These are phyloP conservation scores for Rhynchophorus ferrugineus DNA, from an alignment of 1,140 invertebrate species.

Conservation along the genomic window DNA sequence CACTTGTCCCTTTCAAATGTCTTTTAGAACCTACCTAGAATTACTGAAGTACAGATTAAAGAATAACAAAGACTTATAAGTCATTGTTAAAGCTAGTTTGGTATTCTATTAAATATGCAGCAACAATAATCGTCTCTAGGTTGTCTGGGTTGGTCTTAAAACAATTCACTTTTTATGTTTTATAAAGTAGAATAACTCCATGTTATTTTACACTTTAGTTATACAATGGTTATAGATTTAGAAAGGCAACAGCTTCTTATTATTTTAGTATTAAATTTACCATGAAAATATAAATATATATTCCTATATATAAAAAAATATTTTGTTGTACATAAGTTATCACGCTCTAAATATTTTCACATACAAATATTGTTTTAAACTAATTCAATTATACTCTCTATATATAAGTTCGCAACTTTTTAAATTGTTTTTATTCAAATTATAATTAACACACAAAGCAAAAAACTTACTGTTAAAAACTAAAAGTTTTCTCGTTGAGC, in stretches of 20 bases:
- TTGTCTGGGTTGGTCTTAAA: background rate
- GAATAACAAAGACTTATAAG: background rate
- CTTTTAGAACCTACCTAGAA: background rate
- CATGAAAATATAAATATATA: no score
- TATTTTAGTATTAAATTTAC: no score
- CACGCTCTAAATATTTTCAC: no score
- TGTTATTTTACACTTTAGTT: no score
- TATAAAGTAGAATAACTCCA: conserved; percentile 4
- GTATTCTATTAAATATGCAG: conserved; percentile 7
- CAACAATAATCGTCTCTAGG: conserved; percentile 3
- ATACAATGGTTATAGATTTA: no score
- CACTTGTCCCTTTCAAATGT: background rate
- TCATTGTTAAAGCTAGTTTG: conserved; percentile 8
- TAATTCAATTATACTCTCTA: background rate
- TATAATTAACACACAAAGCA: background rate
- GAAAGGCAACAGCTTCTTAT: no score
- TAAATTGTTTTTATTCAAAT: background rate
- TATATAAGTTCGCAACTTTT: background rate
- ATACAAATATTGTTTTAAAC: background rate
- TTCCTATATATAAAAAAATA: no score
- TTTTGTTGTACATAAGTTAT: no score
- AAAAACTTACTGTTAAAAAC: conserved; percentile 66
- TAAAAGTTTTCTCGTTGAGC: conserved; percentile 68
- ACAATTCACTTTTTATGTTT: background rate
- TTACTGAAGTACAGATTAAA: background rate